phyloP scores from a whole-genome alignment of 2,797 vertebrate species.

The Phylloscopus collybita region DNA sequence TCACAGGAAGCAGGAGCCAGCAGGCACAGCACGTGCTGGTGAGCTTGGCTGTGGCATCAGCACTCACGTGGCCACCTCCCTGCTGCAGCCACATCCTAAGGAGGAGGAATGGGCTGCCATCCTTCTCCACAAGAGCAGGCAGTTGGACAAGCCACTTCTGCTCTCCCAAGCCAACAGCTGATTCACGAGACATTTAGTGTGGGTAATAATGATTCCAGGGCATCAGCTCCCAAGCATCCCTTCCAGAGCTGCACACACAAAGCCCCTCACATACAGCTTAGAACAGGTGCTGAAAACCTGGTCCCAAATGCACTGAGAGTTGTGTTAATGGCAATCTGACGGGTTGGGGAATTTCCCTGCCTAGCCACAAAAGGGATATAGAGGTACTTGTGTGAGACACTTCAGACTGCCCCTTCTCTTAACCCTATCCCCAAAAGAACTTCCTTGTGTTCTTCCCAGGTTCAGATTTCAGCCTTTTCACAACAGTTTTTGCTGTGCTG shows the following conservation, averaged over 20 bases:
- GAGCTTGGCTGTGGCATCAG: not conserved
- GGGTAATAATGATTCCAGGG: not conserved
- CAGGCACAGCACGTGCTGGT: not conserved
- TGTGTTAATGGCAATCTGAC: not conserved
- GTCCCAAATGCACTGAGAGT: not conserved
- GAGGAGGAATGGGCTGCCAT: not conserved
- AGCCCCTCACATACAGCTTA: not conserved
- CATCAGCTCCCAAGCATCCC: not conserved
- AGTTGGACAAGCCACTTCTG: not conserved
- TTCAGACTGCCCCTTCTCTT: not conserved
- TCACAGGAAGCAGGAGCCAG: not conserved
- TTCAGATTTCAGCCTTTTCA: not conserved
- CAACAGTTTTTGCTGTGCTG: not conserved
- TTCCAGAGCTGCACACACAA: not conserved
- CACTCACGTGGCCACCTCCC: accelerated
- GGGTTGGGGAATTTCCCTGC: not conserved
- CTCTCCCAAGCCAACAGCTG: not conserved
- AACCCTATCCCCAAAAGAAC: not conserved
- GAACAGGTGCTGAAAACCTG: not conserved
- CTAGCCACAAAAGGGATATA: not conserved
- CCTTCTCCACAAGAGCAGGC: not conserved
- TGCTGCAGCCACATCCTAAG: not conserved
- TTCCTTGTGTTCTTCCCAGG: not conserved
- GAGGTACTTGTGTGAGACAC: not conserved
- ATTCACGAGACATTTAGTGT: not conserved